Base-by-base conservation (phyloP, 2,888 invertebrate genomes). In the Nomada ruficornis region DNA sequence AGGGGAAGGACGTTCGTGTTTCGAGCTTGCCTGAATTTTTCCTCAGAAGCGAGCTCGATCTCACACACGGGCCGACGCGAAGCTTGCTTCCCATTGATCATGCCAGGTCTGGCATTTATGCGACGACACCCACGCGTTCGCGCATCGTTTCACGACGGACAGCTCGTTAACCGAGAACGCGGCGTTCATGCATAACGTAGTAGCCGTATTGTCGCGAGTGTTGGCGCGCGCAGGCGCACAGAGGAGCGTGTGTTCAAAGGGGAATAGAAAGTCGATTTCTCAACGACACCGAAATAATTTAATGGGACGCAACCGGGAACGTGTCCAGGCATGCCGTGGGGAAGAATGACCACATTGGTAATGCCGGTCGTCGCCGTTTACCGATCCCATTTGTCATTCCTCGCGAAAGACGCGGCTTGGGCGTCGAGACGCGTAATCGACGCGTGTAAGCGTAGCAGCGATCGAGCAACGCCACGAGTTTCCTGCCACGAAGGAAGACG, bases 231-330 rank as follows among this genome's bases (percentile, higher is more conserved):
- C n/a, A 11, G 62, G 11, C 57, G 47, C 50, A 36, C 11, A 11
- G 26, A 23, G 26, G 42, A 52, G 26, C 23, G 44, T 50, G 52
- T 15, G 20, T 60, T 80, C 76, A 64, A 72, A 74, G 83, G 83
- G 80, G 60, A 89, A 89, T 90, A 86, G 91, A 91, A 92, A 91
- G 90, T 90, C 87, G 84, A 87, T 91, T 89, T 90, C 89, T 88
- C 90, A 87, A 88, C 84, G 80, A 86, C 82, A 65, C 70, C 82
- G 83, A 89, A 89, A 89, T 88, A 90, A 90, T 89, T 89, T 85
- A 89, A 87, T 87, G 85, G 84, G 81, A 87, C 86, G 85, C 86
- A 86, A 89, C 89, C 82, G 82, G 81, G 42, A 73, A 76, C 52
- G 86, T 85, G 82, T 82, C 80, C 57, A 72, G 60, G 54, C 74